phyloP scores from a whole-genome alignment of 1,140 invertebrate genomes.

The Contarinia nasturtii region DNA sequence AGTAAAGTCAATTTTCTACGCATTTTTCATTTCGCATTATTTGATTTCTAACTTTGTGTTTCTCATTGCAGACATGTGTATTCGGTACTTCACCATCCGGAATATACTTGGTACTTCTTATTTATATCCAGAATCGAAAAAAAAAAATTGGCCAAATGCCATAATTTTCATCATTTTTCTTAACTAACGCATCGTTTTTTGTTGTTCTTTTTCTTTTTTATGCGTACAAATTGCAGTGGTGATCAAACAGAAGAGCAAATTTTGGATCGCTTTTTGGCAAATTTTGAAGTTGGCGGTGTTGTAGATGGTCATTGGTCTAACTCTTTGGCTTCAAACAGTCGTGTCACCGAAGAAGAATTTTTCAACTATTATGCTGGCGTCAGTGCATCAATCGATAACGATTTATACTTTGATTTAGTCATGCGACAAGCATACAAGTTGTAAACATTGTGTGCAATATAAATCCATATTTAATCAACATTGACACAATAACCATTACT shows the following conservation, averaged over 20 bases:
- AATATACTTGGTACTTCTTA: slow-evolving; percentile 22
- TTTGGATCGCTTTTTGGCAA: slow-evolving; percentile 64
- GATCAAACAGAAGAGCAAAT: slow-evolving; percentile 78
- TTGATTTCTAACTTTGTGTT: neutral
- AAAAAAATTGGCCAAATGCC: neutral
- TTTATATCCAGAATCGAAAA: neutral
- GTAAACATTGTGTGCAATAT: too few relatives aligned
- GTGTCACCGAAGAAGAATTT: slow-evolving; percentile 84
- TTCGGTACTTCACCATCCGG: slow-evolving; percentile 57
- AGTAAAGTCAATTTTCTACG: slow-evolving; percentile 2
- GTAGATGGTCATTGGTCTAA: too few relatives aligned
- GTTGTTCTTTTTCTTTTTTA: too few relatives aligned
- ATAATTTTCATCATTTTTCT: too few relatives aligned
- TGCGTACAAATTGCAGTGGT: slow-evolving; percentile 51
- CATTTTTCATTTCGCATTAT: neutral
- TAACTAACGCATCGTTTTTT: too few relatives aligned
- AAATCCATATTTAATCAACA: too few relatives aligned
- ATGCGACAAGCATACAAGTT: slow-evolving; percentile 84
- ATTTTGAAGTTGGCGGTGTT: slow-evolving; percentile 67
- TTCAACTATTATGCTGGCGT: slow-evolving; percentile 85
- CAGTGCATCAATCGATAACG: slow-evolving; percentile 83
- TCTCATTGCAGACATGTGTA: slow-evolving; percentile 41
- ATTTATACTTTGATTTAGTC: slow-evolving; percentile 88
- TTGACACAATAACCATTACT: too few relatives aligned
- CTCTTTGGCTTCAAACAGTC: too few relatives aligned